Percentiles rank a stretch among this genome's conserved stretches.
phyloP scores from a whole-genome alignment of 2,113 vertebrate species.

The Pycnonotus jocosus region DNA sequence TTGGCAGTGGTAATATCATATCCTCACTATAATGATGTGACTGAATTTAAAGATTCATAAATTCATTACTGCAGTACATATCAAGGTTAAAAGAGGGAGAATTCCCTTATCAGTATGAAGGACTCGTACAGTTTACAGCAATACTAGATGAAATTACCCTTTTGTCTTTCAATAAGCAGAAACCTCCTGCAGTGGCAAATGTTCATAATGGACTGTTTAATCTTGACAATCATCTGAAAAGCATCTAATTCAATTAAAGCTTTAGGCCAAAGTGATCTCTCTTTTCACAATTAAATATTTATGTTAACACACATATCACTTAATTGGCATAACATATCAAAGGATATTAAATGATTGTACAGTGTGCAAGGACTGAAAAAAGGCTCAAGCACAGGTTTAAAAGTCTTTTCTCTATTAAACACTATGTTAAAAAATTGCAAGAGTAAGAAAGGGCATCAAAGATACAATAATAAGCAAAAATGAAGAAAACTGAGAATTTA shows the following conservation, averaged over 20 bases:
- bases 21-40: neutral
- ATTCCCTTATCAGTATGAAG: slow-evolving; percentile 44
- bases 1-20: neutral
- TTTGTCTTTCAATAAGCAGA: slow-evolving; percentile 58
- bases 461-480: neutral
- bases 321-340: slow-evolving; percentile 38
- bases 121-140: slow-evolving; percentile 30
- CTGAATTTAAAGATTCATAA: slow-evolving; percentile 51
- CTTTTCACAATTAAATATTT: slow-evolving; percentile 61
- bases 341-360: neutral
- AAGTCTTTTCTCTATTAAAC: neutral
- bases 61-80: slow-evolving; percentile 39
- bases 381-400: neutral
- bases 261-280: slow-evolving; percentile 32
- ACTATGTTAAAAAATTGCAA: neutral
- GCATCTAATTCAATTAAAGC: slow-evolving; percentile 61
- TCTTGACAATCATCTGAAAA: slow-evolving; percentile 58
- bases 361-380: neutral
- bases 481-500: neutral
- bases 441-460: neutral
- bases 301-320: slow-evolving; percentile 22
- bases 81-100: slow-evolving; percentile 55
- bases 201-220: slow-evolving; percentile 55
- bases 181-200: slow-evolving; percentile 48
- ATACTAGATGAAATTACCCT: slow-evolving; percentile 47